Evolutionary conservation across 2,797 vertebrate genomes (phyloP).

Genomic region (Poecilia wingei): DNA sequence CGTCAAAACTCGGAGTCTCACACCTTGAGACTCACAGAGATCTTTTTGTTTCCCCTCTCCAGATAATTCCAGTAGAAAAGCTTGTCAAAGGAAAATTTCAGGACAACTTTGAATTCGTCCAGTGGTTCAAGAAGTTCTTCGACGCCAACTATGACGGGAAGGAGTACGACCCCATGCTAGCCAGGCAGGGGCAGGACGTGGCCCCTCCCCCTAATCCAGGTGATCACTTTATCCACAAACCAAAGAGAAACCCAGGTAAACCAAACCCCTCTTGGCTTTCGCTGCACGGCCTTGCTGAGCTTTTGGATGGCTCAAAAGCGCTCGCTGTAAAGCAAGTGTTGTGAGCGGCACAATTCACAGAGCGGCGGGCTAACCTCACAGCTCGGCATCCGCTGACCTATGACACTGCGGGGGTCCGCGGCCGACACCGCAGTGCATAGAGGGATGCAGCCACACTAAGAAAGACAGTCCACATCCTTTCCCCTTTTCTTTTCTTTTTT

Average conservation of each 20-base stretch:
- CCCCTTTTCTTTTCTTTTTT: too few relatives aligned
- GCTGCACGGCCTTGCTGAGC: conserved; percentile 81
- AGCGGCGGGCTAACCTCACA: conserved; percentile 55
- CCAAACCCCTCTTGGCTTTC: conserved; percentile 60
- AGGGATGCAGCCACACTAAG: conserved; percentile 22
- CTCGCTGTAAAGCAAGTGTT: conserved; percentile 72
- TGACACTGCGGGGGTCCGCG: conserved; percentile 34
- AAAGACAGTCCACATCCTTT: conserved; percentile 17
- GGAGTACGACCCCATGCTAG: conserved; percentile 94
- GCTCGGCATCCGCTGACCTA: conserved; percentile 49
- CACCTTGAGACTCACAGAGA: neutral
- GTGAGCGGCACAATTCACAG: conserved; percentile 72
- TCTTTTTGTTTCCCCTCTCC: conserved; percentile 40
- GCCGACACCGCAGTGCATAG: conserved; percentile 30
- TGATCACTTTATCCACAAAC: conserved; percentile 98
- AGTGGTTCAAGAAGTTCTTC: conserved; percentile 99
- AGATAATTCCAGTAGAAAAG: conserved; percentile 97
- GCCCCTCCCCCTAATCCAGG: conserved; percentile 93
- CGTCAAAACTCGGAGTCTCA: neutral
- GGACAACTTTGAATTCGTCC: conserved; percentile 99
- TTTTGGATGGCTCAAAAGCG: conserved; percentile 76
- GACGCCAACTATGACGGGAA: conserved; percentile 99
- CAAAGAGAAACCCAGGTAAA: conserved; percentile 98
- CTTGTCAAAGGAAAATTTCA: conserved; percentile 98
- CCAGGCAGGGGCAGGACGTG: conserved; percentile 94